Base-by-base conservation (phyloP, 2,113 vertebrate species). In the Atractosteus spatula region DNA sequence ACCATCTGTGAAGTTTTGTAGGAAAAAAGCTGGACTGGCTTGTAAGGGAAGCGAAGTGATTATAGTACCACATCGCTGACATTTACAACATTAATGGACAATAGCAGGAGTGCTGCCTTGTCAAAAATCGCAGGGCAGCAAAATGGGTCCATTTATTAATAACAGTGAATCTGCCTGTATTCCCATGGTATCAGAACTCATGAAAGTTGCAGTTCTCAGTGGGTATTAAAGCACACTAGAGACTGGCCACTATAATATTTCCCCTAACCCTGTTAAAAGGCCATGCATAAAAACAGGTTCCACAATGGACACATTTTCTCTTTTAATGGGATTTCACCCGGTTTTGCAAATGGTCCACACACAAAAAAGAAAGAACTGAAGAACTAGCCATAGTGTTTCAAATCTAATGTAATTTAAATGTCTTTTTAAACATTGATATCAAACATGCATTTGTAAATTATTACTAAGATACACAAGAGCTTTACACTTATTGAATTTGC, bases 121-220 rank as follows among this genome's bases (percentile, higher is more conserved):
- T 41, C 80, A 85, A 88, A 87, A 82, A 75, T 83, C 86, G 87
- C 84, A 77, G 63, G 79, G 82, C 86, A 80, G 87, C 87, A 89
- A 88, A 89, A 90, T 88, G 83, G 83, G 82, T 84, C 86, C 87
- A 91, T 91, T 89, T 90, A 91, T 89, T 91, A 91, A 92, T 90
- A 90, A 91, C 88, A 91, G 89, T 89, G 87, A 85, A 81, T 81
- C 79, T 83, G 85, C 85, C 81, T 84, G 83, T 90, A 89, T 88
- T 90, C 88, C 87, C 91, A 72, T 84, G 82, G 64, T 61, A 42
- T 76, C 69, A 80, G 83, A 82, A 86, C 89, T 92, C 91, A 91
- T 92, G 88, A 91, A 92, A 92, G 84, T 92, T 92, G 91, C 84
- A 92, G 86, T 87, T 91, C 91, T 91, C 91, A 57, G 77, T 89